phyloP scores from a whole-genome alignment of 2,113 vertebrate genomes.

The Podocnemis expansa region DNA sequence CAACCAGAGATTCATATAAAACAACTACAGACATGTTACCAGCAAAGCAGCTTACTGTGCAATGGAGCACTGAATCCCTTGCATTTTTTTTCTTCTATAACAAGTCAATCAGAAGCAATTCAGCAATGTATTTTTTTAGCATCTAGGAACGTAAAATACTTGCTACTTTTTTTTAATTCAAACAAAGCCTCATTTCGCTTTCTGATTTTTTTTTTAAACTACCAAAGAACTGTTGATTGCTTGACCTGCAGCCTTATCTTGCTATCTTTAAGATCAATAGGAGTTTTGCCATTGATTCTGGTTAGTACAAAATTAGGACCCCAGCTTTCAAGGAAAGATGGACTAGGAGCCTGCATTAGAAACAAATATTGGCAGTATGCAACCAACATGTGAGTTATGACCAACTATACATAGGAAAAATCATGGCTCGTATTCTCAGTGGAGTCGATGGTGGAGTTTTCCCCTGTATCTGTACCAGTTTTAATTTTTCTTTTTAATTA shows the following conservation, averaged over 20 bases:
- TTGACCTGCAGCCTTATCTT: background rate
- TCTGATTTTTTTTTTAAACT: background rate
- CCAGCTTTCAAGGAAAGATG: accelerated
- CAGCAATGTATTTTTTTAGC: background rate
- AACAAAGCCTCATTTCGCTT: accelerated
- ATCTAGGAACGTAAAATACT: background rate
- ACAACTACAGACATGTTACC: background rate
- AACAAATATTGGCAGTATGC: accelerated
- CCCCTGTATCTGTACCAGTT: background rate
- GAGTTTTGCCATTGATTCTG: background rate
- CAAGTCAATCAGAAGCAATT: background rate
- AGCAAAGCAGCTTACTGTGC: background rate
- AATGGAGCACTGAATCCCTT: background rate
- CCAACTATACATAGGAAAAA: background rate
- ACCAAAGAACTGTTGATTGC: background rate
- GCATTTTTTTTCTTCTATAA: background rate
- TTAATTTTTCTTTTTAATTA: background rate
- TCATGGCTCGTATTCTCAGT: background rate
- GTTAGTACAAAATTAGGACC: background rate
- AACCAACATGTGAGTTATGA: background rate
- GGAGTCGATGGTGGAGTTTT: background rate
- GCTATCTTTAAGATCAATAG: background rate
- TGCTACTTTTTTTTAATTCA: background rate
- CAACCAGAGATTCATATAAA: background rate
- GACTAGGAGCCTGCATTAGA: background rate